Base-by-base conservation (phyloP, 2,797 vertebrate genomes). In the Enteromius afrohamiltoni region DNA sequence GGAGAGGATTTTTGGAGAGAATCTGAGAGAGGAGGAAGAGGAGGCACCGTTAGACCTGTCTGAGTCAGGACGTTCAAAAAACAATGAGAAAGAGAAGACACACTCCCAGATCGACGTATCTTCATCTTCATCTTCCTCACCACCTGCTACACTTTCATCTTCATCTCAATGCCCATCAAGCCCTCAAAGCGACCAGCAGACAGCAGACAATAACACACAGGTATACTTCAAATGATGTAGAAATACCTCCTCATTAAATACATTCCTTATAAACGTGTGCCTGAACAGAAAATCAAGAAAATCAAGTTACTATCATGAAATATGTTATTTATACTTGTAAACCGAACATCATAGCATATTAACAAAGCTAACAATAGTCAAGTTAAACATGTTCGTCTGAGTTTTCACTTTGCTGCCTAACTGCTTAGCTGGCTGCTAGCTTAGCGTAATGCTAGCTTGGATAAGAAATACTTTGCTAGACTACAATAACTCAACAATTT, bases 11-110 rank as follows among this genome's bases (percentile, higher is more conserved):
- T 87, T 90, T 21, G 88, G 83, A 13, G 91, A 93, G 79, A 87
- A 77, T 10, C 42, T 80, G 5, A 87, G 37, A 82, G 90, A 92
- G 26, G 40, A 16, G 3, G 79, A 67, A 2, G 82, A 14, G 0
- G 94, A 96, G 2, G 83, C 88, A 14, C 95, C 95, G 45, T 86
- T 96, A 75, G 95, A 96, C 85, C 90, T 96, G 3, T 96, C 95
- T 0, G 93, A 93, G 31, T 80, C 85, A n/a, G 90, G 92, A 3
- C 91, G 89, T 83, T 84, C 88, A 69, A 93, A 93, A 86, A 73
- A 86, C 13, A 86, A 83, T 73, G 89, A 91, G 34, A 76, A 47
- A 67, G 87, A 87, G 78, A 80, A 58, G 4, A 85, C 13, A 40
- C 42, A 53, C 47, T 81, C 68, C 6, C 83, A 77, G 67, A 62